Evolutionary conservation across 2,888 invertebrate species (phyloP), one percentile per base, ranked within the genome.

Genomic region (Cheilosia scutellata): DNA sequence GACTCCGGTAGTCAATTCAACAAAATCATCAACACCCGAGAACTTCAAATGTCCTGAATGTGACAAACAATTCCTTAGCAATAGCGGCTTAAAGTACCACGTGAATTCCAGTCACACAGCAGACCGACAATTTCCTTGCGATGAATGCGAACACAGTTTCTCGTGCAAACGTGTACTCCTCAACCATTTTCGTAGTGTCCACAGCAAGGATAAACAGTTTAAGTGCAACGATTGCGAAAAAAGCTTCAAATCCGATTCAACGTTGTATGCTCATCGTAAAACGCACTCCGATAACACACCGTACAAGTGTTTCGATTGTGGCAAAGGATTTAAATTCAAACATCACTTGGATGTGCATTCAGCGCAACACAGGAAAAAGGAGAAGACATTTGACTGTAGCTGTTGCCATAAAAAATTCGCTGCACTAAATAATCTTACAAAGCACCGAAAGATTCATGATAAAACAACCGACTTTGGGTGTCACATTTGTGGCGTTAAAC

Each of bases 71-170:
- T 88, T 87, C 49, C 27, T 57, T 0, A 87, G 79, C 55, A 60
- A n/a, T n/a, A 77, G 76, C 13, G 86, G 86, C 11, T 44, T 86
- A 5, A 86, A 68, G 27, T 66, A 86, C 7, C 86, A 86, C 62
- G 72, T 82, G 37, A 80, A 71, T 51, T 66, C 82, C 42, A 72
- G 7, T 47, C 86, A 86, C 29, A 42, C 37, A 11, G 11, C 42
- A 29, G 11, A 13, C 0, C 87, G 88, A 95, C 94, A 0, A 91
- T 92, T 1, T 93, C 94, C 55, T 90, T 96, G 95, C 95, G 0
- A 92, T 91, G 20, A 94, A 95, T 75, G 93, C 47, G 31, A 71
- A n/a, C n/a, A 27, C 27, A 47, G 58, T 11, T 88, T 88, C 37
- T 40, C 86, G 9, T 86, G 76, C 27, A 88, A 87, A 40, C 88